Base-by-base conservation (phyloP, 2,113 vertebrate species). In the Sus scrofa region DNA sequence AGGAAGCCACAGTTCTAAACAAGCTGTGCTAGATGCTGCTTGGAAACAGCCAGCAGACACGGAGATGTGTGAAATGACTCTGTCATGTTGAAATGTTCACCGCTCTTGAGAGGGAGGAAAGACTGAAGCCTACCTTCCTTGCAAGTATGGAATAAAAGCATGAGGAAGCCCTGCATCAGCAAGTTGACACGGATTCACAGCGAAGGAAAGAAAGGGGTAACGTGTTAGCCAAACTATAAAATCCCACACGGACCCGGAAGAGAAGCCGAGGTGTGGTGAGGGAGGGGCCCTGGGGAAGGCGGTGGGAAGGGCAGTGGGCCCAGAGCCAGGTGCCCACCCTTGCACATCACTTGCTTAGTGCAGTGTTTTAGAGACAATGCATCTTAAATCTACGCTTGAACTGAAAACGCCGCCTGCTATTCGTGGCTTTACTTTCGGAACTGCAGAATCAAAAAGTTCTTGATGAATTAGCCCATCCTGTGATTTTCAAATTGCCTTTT, bases 1-100 rank as follows among this genome's bases (percentile, higher is more conserved):
- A 97, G 68, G 39, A 96, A 96, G 85, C 30, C 6, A 30, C 85
- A 83, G 95, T 92, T 95, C 91, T 85, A 96, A 95, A 77, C 75
- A 92, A 89, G 63, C 81, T 95, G 81, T 97, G 15, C 89, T 94
- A 89, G 70, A 71, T 86, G 67, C 79, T 89, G 62, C 97, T 89
- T 97, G 93, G 94, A 88, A 95, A 96, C 37, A 32, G 58, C 37
- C 54, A 79, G 32, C 39, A 65, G 68, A 89, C 34, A 34, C 84
- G 56, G 32, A 65, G 63, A 86, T 18, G 34, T 96, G 88, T 71
- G 39, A 95, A 78, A 88, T 27, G 77, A 70, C 56, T 95, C 15
- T 87, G 96, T 91, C 86, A 18, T 19, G 63, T 68, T 91, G 73
- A 86, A 82, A 78, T 34, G 56, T 18, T 94, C 58, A n/a, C 50